phyloP scores from a whole-genome alignment of 1,140 invertebrate species.

The Carcinoscorpius rotundicauda region DNA sequence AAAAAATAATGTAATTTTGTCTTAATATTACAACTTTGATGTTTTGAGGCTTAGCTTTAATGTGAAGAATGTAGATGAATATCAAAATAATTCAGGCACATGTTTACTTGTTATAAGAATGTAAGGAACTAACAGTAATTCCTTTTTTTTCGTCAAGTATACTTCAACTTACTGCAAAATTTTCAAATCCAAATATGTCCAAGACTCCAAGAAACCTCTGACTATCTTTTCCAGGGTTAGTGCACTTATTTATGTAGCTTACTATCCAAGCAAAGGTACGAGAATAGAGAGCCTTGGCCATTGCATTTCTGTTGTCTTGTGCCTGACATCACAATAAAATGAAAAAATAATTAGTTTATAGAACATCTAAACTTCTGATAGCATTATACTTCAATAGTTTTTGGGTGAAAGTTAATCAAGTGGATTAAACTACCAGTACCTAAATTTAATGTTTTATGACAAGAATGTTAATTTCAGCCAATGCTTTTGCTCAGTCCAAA shows the following conservation, averaged over 20 bases:
- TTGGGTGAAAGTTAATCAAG: not conserved
- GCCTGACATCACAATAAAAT: constrained; percentile 32
- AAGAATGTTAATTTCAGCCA: too few relatives aligned
- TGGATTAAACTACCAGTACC: too few relatives aligned
- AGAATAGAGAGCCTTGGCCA: constrained; percentile 84
- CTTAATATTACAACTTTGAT: too few relatives aligned
- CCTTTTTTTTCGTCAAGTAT: not conserved
- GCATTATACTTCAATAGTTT: not conserved
- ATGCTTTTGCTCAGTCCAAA: too few relatives aligned
- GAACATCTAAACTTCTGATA: too few relatives aligned
- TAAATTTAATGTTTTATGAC: too few relatives aligned
- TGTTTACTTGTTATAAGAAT: too few relatives aligned
- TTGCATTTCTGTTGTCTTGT: constrained; percentile 71
- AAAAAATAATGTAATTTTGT: too few relatives aligned
- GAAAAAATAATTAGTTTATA: constrained; percentile 16
- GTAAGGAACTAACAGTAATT: too few relatives aligned
- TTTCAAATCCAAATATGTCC: constrained; percentile 96
- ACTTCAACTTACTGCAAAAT: constrained; percentile 52
- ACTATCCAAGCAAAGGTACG: constrained; percentile 85
- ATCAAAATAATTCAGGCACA: too few relatives aligned
- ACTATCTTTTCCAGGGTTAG: constrained; percentile 66
- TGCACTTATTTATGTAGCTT: constrained; percentile 82
- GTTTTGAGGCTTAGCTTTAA: too few relatives aligned
- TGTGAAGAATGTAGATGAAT: too few relatives aligned
- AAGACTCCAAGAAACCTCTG: constrained; percentile 76